Percentiles rank a stretch among this genome's conserved stretches.
Evolutionary conservation across 2,888 invertebrate genomes (phyloP).

Genomic region (Parnassius mnemosyne): DNA sequence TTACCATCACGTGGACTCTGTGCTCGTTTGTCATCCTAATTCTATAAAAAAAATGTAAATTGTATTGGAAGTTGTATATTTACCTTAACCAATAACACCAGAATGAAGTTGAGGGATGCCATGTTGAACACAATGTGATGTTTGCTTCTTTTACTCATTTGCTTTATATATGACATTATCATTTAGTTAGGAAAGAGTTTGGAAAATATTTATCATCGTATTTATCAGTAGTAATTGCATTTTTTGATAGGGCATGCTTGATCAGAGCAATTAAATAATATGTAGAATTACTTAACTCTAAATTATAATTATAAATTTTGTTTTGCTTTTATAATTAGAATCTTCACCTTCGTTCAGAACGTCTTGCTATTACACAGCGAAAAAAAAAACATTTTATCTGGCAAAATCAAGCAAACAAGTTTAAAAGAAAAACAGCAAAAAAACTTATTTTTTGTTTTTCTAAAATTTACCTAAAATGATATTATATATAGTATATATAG

Average conservation of each 20-base stretch:
- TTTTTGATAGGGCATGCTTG: constrained; percentile 16
- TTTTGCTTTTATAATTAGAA: too few relatives aligned
- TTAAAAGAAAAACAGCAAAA: too few relatives aligned
- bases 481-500: too few relatives aligned
- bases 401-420: too few relatives aligned
- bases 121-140: constrained; percentile 45
- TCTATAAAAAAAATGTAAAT: too few relatives aligned
- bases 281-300: constrained; percentile 16
- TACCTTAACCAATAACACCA: constrained; percentile 66
- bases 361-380: too few relatives aligned
- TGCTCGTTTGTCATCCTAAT: too few relatives aligned
- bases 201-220: constrained; percentile 29
- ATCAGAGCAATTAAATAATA: constrained; percentile 1
- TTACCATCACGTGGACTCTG: too few relatives aligned
- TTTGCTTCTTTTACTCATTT: constrained; percentile 28
- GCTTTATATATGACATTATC: constrained; percentile 57
- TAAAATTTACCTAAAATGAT: too few relatives aligned
- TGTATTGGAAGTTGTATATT: constrained; percentile 26
- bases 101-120: constrained; percentile 54
- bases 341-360: too few relatives aligned
- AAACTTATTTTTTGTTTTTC: too few relatives aligned
- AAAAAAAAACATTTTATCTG: too few relatives aligned
- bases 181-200: constrained; percentile 47
- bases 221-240: constrained; percentile 25
- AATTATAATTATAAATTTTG: not conserved